Conservation (phyloP, 2,797 vertebrate genomes). For the Muscicapa striata region DNA sequence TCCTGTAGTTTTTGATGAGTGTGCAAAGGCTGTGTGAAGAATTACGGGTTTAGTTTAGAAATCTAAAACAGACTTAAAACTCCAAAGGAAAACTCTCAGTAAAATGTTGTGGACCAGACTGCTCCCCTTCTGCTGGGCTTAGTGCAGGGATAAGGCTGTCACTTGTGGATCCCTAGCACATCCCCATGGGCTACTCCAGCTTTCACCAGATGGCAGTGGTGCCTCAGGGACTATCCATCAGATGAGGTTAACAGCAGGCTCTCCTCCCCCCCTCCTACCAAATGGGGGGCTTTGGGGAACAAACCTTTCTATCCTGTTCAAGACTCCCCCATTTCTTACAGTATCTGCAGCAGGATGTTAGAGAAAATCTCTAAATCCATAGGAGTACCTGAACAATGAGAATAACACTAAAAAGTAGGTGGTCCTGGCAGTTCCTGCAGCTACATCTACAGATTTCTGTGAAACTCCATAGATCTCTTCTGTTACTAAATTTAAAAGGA, state of each 20-base stretch:
- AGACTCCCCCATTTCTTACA: background rate
- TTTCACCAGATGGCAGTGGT: slow-evolving; percentile 68
- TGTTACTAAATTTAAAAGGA: background rate
- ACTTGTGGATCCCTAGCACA: background rate
- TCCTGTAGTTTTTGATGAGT: background rate
- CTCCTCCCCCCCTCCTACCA: slow-evolving; percentile 11
- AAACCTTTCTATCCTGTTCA: background rate
- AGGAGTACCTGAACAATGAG: background rate
- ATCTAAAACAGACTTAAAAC: background rate
- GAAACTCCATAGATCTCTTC: background rate
- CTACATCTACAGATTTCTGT: background rate
- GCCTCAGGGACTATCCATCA: slow-evolving; percentile 64
- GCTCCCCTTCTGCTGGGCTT: background rate
- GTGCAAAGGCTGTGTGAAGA: background rate
- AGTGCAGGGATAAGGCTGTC: background rate
- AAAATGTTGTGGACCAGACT: background rate
- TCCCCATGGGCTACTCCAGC: slow-evolving; percentile 38
- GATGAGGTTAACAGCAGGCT: slow-evolving; percentile 35
- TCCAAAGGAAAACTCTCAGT: background rate
- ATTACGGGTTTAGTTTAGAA: background rate
- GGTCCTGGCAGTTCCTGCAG: background rate
- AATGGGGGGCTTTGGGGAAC: background rate
- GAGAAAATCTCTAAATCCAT: background rate
- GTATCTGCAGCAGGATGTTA: background rate
- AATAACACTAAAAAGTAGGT: background rate